Evolutionary conservation across 2,888 invertebrate genomes (phyloP), one percentile per base, ranked within the genome.

Genomic region (Tortrix viridana): DNA sequence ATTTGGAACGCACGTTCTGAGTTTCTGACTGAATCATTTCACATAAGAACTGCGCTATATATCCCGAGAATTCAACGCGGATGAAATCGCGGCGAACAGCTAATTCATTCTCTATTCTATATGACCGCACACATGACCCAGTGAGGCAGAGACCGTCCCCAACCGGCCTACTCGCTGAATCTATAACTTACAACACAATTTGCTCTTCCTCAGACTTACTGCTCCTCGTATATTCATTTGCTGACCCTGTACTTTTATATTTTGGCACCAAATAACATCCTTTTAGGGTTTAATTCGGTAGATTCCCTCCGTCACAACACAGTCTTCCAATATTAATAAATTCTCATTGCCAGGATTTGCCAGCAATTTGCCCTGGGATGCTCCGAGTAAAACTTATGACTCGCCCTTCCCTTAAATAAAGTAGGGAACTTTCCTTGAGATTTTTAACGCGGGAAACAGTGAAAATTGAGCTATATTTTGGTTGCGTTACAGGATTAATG

Each of bases 301-400:
- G 12, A 12, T 32, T 75, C 76, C 79, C 75, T 74, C 67, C 66
- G 69, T 75, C 73, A 63, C 75, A 71, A 71, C 75, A 74, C 74
- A 76, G 78, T 77, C 76, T 84, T 83, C 82, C 88, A 90, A 92
- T 92, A 90, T 91, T 89, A 91, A 91, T 92, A 92, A 92, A 91
- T 92, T 90, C 89, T 89, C 88, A 88, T 92, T 88, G 79, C 74
- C 81, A 73, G 84, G 86, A 87, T 87, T 88, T 84, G 82, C 83
- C 79, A 80, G 88, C 91, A 91, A 91, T 91, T 89, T 89, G 88
- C 89, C 84, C 81, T 73, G 77, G 84, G 69, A 81, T 79, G 76
- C 81, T 79, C 77, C 82, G 80, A 85, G 84, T 79, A 79, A 83
- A 88, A 89, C 86, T 90, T 90, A 91, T 81, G 90, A 84, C 71